Conservation (phyloP, 2,113 vertebrate species). For the Hypomesus transpacificus region DNA sequence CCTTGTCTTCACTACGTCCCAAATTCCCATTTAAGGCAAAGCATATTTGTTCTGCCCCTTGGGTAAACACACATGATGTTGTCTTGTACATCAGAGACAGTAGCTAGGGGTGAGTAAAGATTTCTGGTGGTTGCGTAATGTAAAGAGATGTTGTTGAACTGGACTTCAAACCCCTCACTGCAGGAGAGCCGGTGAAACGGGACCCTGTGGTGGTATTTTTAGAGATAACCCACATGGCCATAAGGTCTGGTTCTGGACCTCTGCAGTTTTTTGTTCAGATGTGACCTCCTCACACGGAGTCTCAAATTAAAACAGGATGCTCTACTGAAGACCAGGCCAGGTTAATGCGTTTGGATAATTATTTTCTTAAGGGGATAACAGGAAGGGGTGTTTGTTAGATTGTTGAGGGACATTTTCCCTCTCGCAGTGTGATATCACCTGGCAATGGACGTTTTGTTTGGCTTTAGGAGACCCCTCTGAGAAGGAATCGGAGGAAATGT, state of each 20-base stretch:
- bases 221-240: slow-evolving; percentile 23
- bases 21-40: too few species aligned
- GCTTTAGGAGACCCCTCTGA: neutral
- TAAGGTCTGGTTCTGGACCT: slow-evolving; percentile 10
- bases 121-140: slow-evolving; percentile 52
- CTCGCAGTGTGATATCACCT: neutral
- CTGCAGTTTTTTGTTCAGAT: slow-evolving; percentile 40
- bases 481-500: slow-evolving; percentile 1
- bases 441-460: neutral
- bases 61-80: slow-evolving; percentile 6
- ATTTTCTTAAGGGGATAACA: slow-evolving; percentile 35
- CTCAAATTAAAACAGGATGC: slow-evolving; percentile 27
- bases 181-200: slow-evolving; percentile 40
- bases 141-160: slow-evolving; percentile 41
- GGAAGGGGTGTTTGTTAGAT: slow-evolving; percentile 23
- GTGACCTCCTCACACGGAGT: slow-evolving; percentile 41
- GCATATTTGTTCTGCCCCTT: slow-evolving; percentile 3
- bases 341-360: slow-evolving; percentile 22
- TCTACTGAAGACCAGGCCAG: slow-evolving; percentile 23
- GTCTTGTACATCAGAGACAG: slow-evolving; percentile 15
- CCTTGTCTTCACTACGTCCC: too few species aligned
- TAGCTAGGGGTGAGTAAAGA: slow-evolving; percentile 32
- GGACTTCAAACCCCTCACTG: slow-evolving; percentile 29
- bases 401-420: slow-evolving; percentile 5
- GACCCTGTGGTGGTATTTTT: slow-evolving; percentile 63